Evolutionary conservation across 2,888 invertebrate species (phyloP).

Genomic region (Muscina levida): DNA sequence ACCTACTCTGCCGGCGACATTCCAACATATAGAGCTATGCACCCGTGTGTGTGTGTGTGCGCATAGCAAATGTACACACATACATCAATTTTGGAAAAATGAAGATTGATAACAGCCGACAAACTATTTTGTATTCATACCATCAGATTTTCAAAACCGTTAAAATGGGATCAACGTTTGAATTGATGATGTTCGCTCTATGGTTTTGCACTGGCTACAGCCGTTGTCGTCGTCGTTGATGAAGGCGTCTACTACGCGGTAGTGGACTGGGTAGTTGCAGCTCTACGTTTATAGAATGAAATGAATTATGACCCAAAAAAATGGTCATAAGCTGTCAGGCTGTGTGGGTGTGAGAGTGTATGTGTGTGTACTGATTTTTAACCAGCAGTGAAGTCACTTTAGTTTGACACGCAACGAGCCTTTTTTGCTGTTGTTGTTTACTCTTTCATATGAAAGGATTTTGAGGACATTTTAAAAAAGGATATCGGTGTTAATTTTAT

Average conservation of each 20-base stretch:
- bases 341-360: neutral
- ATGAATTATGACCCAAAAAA: slow-evolving; percentile 23
- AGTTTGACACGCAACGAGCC: no score
- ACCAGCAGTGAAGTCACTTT: no score
- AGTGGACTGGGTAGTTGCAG: neutral
- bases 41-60: neutral
- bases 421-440: no score
- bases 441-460: no score
- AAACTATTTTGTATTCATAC: slow-evolving; percentile 38
- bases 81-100: slow-evolving; percentile 37
- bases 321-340: slow-evolving; percentile 17
- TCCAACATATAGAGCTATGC: neutral
- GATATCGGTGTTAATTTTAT: no score
- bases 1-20: neutral
- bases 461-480: no score
- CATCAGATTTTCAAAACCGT: slow-evolving; percentile 26
- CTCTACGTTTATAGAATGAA: slow-evolving; percentile 1
- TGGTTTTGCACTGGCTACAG: neutral
- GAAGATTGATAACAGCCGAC: slow-evolving; percentile 38
- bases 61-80: neutral
- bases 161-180: slow-evolving; percentile 31
- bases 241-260: neutral
- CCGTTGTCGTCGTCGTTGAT: neutral
- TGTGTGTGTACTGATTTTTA: no score
- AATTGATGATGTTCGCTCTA: neutral